These are phyloP conservation scores for Pachydiplax longipennis DNA, from an alignment of 2,888 invertebrate species.

Conservation along the genomic window DNA sequence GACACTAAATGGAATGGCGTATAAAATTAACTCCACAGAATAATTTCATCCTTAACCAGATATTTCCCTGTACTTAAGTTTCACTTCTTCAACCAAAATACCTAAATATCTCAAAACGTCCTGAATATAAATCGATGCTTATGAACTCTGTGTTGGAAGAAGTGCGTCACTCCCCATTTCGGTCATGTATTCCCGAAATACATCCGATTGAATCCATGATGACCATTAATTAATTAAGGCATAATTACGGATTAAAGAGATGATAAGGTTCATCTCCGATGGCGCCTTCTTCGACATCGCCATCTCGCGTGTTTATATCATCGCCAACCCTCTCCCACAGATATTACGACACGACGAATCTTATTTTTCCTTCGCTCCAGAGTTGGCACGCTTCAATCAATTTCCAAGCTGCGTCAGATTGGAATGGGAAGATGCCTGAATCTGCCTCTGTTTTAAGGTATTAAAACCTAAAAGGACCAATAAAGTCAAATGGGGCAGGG, in stretches of 20 bases:
- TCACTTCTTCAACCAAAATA: too few species aligned
- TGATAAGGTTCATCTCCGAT: not conserved
- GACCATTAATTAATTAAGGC: not conserved
- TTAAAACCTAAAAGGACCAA: not conserved
- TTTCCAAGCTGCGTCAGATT: not conserved
- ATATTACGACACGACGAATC: not conserved
- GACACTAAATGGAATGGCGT: too few species aligned
- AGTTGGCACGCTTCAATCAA: not conserved
- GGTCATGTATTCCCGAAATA: too few species aligned
- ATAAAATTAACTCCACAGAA: too few species aligned
- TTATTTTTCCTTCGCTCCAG: not conserved
- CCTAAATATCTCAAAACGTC: too few species aligned
- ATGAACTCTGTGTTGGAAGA: too few species aligned
- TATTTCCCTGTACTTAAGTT: too few species aligned
- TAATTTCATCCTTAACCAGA: too few species aligned
- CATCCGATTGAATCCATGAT: too few species aligned
- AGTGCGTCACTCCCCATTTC: too few species aligned
- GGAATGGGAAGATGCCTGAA: not conserved
- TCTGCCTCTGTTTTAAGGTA: not conserved
- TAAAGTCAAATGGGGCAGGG: not conserved
- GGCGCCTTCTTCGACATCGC: not conserved
- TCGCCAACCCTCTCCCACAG: not conserved
- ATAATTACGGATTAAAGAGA: not conserved
- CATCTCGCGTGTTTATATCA: not conserved
- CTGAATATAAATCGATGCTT: too few species aligned